Evolutionary conservation across 2,888 invertebrate genomes (phyloP).

Genomic region (Leptogaster cylindrica): DNA sequence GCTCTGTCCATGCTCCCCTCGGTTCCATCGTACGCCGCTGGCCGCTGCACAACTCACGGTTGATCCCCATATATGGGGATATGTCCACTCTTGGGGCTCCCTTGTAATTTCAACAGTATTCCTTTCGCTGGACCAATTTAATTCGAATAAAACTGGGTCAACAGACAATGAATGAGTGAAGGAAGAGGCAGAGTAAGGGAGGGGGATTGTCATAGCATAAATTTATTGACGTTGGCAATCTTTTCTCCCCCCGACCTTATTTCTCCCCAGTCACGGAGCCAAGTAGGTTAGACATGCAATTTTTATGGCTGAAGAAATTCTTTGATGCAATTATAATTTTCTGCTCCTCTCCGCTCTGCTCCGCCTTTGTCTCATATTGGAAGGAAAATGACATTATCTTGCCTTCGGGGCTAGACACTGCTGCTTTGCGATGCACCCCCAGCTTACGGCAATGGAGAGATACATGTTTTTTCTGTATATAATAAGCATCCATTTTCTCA

Average conservation of each 20-base stretch:
- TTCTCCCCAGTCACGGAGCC: conserved; percentile 20
- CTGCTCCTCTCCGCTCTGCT: neutral
- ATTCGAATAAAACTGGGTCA: conserved; percentile 34
- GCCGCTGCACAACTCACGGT: neutral
- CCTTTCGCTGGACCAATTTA: conserved; percentile 33
- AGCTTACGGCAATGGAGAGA: too few species aligned
- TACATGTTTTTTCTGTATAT: too few species aligned
- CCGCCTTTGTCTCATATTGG: too few species aligned
- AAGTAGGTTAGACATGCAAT: conserved; percentile 39
- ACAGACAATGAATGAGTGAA: conserved; percentile 38
- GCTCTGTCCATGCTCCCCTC: neutral
- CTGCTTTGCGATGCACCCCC: too few species aligned
- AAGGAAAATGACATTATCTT: too few species aligned
- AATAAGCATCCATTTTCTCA: too few species aligned
- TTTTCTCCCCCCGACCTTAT: conserved; percentile 16
- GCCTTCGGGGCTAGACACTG: too few species aligned
- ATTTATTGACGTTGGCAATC: conserved; percentile 35
- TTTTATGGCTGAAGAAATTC: conserved; percentile 25
- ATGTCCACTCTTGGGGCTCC: conserved; percentile 12
- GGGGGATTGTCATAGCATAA: conserved; percentile 20
- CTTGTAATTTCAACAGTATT: conserved; percentile 17
- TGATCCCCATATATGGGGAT: conserved; percentile 1
- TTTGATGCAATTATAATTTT: conserved; percentile 29
- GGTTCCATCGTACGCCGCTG: neutral
- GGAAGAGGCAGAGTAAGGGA: too few species aligned